Evolutionary conservation across 2,888 invertebrate genomes (phyloP), one percentile per base, ranked within the genome.

Genomic region (Xylota segnis): DNA sequence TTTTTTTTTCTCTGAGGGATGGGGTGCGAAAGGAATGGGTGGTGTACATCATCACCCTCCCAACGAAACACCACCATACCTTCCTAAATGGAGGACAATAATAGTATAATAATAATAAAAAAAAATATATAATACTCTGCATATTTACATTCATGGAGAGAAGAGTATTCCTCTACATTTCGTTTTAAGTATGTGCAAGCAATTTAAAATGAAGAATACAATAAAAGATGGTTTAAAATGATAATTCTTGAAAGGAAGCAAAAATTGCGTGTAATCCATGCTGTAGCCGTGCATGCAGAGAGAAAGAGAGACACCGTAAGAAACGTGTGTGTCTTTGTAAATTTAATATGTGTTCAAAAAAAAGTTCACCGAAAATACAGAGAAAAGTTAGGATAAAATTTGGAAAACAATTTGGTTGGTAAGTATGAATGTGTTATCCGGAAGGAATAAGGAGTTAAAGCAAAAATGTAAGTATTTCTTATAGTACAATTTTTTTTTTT

Each of bases 91-190:
- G 82, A 37, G 76, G 76, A 86, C 86, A 82, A 81, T 86, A 86
- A 81, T 86, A 71, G 81, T 66, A 81, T 70, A 81, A 76, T 71
- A 81, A 71, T 76, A 83, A 78, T 74, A 83, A 82, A 76, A 74
- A 79, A 79, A 71, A 79, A 75, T 75, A n/a, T n/a, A n/a, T n/a
- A 79, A 81, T 81, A 34, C 61, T 81, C 59, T 71, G 59, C 40
- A 81, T 86, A 68, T 71, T 71, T 81, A 86, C 71, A 86, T 81
- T 76, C 71, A 86, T 76, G 59, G 68, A 43, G 61, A 81, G 54
- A 71, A 71, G 54, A 66, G 71, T 65, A 65, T 83, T 63, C 37
- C 81, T 75, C 81, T 75, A 37, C 43, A 76, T 66, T 56, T 76
- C 65, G 47, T 66, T 76, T 71, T 76, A 76, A 86, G 81, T 81